phyloP scores from a whole-genome alignment of 2,113 vertebrate genomes.

The Chloropsis cyanopogon region DNA sequence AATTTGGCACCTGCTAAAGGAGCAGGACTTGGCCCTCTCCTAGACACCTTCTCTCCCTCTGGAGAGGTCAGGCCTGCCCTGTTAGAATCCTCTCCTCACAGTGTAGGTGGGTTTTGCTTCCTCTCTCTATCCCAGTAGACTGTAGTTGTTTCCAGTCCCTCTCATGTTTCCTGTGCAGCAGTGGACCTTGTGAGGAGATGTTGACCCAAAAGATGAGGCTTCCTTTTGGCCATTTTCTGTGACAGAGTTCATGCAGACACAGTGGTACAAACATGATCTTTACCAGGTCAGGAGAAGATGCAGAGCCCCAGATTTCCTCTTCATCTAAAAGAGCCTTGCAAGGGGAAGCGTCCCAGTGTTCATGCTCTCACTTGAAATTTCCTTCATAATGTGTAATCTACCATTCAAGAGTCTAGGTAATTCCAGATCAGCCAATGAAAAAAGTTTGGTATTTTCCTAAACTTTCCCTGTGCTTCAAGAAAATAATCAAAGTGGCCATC shows the following conservation, averaged over 20 bases:
- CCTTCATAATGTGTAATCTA: not conserved
- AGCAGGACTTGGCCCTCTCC: not conserved
- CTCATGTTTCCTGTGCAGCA: not conserved
- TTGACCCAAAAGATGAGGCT: not conserved
- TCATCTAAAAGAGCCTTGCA: not conserved
- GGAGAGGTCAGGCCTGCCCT: not conserved
- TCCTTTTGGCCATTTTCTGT: not conserved
- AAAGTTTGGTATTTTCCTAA: not conserved
- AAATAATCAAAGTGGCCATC: not conserved
- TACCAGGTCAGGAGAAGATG: not conserved
- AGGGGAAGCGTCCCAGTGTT: not conserved
- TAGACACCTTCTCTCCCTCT: not conserved
- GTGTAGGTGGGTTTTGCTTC: not conserved
- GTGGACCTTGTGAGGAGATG: not conserved
- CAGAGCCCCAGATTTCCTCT: not conserved
- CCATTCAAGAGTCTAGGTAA: not conserved
- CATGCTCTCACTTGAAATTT: not conserved
- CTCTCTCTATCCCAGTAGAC: not conserved
- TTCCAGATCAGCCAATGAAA: not conserved
- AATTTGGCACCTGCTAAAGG: not conserved
- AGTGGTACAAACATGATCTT: not conserved
- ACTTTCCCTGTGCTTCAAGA: not conserved
- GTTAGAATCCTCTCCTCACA: not conserved
- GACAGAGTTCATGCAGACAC: rapidly evolving
- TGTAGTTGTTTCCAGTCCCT: not conserved